Conservation (phyloP, 2,113 vertebrate species). For the Arenaria interpres region DNA sequence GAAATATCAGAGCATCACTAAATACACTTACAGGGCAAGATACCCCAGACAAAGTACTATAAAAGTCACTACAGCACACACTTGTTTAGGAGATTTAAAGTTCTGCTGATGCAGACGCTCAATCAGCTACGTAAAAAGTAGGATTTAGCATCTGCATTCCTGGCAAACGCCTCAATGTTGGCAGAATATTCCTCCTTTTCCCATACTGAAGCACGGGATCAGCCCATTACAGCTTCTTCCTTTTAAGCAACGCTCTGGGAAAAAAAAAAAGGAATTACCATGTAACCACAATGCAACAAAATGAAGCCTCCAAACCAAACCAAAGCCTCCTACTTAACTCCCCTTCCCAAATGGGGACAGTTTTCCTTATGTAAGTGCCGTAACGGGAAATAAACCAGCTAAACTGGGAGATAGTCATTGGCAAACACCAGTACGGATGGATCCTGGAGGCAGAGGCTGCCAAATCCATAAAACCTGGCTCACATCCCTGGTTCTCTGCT, state of each 20-base stretch:
- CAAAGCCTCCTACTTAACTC: neutral
- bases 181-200: neutral
- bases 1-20: neutral
- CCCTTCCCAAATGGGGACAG: neutral
- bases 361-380: neutral
- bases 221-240: neutral
- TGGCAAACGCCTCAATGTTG: neutral
- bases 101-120: neutral
- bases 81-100: neutral
- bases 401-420: neutral
- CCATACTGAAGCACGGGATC: neutral
- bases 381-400: accelerated
- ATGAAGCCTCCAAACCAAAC: neutral
- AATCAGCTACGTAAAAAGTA: neutral
- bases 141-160: neutral
- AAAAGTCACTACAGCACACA: neutral
- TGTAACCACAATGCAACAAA: neutral
- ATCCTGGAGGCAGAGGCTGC: neutral
- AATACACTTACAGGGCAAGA: neutral
- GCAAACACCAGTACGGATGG: accelerated
- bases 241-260: neutral
- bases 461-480: neutral
- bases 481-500: neutral
- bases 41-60: neutral
- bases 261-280: neutral